Percentiles rank a stretch among this genome's conserved stretches.
These are phyloP conservation scores for Brevimyrus niger DNA, from an alignment of 2,113 vertebrate species.

Conservation along the genomic window DNA sequence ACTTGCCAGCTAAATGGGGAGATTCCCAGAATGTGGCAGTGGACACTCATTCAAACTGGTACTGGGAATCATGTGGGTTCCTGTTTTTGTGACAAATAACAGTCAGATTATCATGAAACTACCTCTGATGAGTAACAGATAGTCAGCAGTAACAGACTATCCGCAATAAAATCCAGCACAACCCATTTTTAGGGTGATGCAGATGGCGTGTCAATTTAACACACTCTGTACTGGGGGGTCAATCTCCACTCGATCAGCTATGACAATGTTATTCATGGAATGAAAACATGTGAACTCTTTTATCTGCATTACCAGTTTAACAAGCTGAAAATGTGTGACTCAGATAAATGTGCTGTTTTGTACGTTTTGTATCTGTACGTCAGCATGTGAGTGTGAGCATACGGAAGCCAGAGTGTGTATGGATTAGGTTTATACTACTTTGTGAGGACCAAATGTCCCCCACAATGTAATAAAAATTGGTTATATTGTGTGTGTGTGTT, in stretches of 20 bases:
- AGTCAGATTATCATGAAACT: neutral
- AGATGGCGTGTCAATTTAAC: neutral
- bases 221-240: neutral
- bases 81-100: neutral
- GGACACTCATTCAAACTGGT: neutral
- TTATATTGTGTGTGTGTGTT: too few relatives aligned
- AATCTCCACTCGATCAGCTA: neutral
- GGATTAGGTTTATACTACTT: too few relatives aligned
- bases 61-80: neutral
- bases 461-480: too few relatives aligned
- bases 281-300: neutral
- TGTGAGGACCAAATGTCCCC: too few relatives aligned
- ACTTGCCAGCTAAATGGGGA: neutral
- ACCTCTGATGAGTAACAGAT: neutral
- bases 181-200: neutral
- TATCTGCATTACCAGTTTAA: neutral
- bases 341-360: neutral
- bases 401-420: neutral
- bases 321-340: neutral
- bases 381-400: neutral
- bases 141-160: neutral
- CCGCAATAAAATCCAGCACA: neutral
- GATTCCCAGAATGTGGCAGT: neutral
- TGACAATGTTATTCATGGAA: neutral
- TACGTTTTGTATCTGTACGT: neutral